These are phyloP conservation scores for Prolemur simus DNA, from an alignment of 2,113 vertebrate genomes.

Conservation along the genomic window DNA sequence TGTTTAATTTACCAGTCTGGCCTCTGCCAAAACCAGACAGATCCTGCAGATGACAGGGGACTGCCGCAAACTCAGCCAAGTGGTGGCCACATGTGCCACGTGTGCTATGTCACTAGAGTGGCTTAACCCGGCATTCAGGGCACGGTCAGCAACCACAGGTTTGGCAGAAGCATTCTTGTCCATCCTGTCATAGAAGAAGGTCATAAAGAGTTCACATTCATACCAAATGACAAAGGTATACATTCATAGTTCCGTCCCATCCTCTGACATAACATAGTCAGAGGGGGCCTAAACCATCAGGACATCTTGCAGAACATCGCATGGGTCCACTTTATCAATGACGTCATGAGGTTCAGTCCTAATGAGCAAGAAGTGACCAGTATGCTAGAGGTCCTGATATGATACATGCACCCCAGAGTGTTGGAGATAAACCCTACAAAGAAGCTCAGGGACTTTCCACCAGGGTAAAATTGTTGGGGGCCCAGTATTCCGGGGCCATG, in stretches of 20 bases:
- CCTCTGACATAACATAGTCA: too few relatives aligned
- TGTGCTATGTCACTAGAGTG: neutral
- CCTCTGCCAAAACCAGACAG: too few relatives aligned
- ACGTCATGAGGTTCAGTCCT: too few relatives aligned
- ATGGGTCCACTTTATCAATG: too few relatives aligned
- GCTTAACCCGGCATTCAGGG: neutral
- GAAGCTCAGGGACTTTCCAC: neutral
- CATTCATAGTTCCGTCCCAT: neutral
- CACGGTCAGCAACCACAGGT: rapidly evolving
- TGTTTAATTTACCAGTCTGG: neutral
- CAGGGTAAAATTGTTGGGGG: neutral
- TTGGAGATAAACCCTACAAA: neutral
- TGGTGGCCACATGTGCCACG: rapidly evolving
- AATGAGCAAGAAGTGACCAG: neutral
- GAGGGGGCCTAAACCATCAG: neutral
- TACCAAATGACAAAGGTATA: too few relatives aligned
- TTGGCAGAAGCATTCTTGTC: neutral
- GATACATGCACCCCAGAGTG: neutral
- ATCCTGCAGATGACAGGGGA: too few relatives aligned
- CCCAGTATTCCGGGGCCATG: neutral
- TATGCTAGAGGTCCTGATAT: too few relatives aligned
- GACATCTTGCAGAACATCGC: neutral
- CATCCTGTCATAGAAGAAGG: neutral
- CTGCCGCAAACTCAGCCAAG: neutral
- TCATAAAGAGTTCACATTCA: neutral